phyloP scores from a whole-genome alignment of 2,113 vertebrate genomes.

The Amphiprion ocellaris region DNA sequence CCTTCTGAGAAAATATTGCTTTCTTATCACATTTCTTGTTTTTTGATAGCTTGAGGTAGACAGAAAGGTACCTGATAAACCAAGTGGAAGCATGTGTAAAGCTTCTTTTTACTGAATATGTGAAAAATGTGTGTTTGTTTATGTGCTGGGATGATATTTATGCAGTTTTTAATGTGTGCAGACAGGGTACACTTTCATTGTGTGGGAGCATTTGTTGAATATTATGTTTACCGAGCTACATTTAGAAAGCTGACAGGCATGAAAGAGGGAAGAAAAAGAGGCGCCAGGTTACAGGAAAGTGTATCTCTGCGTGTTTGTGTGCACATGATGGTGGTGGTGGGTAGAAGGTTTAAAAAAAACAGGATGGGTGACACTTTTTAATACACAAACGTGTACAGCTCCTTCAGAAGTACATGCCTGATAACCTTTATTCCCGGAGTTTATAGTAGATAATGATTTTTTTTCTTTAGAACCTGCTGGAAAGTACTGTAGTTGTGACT shows the following conservation, averaged over 20 bases:
- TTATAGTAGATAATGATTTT: no score
- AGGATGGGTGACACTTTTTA: no score
- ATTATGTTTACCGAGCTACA: constrained; percentile 11
- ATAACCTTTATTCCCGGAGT: no score
- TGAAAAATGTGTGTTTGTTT: constrained; percentile 20
- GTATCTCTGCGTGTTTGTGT: background rate
- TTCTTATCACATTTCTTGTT: no score
- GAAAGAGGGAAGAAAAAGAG: constrained; percentile 11
- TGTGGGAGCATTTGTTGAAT: background rate
- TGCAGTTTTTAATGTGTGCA: background rate
- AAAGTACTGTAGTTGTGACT: no score
- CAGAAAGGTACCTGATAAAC: background rate
- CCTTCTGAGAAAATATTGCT: accelerated
- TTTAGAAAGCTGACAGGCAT: constrained; percentile 34
- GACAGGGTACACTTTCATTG: constrained; percentile 5
- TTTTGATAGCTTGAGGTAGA: background rate
- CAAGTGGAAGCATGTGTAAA: background rate
- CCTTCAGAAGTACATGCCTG: no score
- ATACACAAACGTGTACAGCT: no score
- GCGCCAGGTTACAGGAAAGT: background rate
- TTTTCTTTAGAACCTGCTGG: no score
- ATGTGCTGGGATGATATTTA: constrained; percentile 5
- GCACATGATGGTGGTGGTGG: background rate
- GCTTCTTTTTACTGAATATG: background rate
- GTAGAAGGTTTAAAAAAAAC: constrained; percentile 13